Base-by-base conservation (phyloP, 1,140 invertebrate genomes). In the Chelonus insularis region DNA sequence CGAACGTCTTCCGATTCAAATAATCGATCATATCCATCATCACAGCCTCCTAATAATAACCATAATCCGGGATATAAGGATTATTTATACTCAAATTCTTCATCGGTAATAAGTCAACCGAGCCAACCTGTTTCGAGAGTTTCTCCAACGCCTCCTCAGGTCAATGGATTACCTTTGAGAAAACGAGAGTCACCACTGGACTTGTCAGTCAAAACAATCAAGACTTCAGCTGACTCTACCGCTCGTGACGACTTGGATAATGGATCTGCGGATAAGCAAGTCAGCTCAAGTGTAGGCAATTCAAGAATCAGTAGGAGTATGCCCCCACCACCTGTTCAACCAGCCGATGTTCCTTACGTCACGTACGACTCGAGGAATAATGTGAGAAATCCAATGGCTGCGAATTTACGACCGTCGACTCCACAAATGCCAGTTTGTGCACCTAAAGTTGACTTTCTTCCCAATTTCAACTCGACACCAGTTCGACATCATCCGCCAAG, bases 151-250 rank as follows among this genome's bases (percentile, higher is more conserved):
- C 55, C 64, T 0, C 59, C 70, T 0, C 64, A 72, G 18, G 65
- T 64, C 9, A 79, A 73, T 37, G 70, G 71, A 0, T 47, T 65
- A 16, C 59, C 66, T n/a, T 57, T 74, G 1, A 74, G 76, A 51
- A 89, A 87, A 74, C 82, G 87, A 32, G 89, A 92, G 71, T 92
- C 90, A 0, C 91, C 91, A 0, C 73, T 94, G 43, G 92, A 94
- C 77, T 80, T 94, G 9, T 93, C 91, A 0, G 91, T 94, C 32
- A 93, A 93, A 72, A 93, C 91, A 0, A 88, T 94, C 0, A 88
- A 91, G 68, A 92, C 91, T 34, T 89, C 91, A 1, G 91, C 91
- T 0, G 91, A 94, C 75, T 93, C 91, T 0, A 93, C 92, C 1
- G 88, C 88, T 0, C 85, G 88, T 69, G 89, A 91, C 68, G 89